A percentile compares a stretch with the other conserved stretches of the same genome.
phyloP scores from a whole-genome alignment of 2,797 vertebrate genomes.

The Acanthurus tractus region DNA sequence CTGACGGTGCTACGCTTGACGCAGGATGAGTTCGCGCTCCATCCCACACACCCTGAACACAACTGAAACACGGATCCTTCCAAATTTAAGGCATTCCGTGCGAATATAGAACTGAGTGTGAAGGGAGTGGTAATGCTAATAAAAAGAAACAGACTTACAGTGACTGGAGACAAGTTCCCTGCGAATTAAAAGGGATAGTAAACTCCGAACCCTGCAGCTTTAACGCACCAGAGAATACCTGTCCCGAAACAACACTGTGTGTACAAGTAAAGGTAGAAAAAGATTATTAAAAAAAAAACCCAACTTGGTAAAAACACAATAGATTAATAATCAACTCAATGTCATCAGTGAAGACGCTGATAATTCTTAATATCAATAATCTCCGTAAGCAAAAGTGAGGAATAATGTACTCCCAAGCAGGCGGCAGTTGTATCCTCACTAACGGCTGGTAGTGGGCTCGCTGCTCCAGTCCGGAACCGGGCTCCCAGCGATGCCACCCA shows the following conservation, averaged over 20 bases:
- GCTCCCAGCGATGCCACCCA: conserved; percentile 19
- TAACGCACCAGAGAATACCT: conserved; percentile 14
- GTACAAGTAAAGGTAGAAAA: background rate
- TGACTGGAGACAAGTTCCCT: background rate
- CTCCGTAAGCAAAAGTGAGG: background rate
- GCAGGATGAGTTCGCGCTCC: conserved; percentile 6
- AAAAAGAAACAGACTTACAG: conserved; percentile 20
- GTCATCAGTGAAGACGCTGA: background rate
- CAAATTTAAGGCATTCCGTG: background rate
- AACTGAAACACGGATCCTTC: background rate
- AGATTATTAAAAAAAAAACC: background rate
- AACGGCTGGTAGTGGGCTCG: background rate
- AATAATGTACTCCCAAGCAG: background rate
- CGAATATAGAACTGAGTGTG: background rate
- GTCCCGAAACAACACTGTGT: conserved; percentile 1
- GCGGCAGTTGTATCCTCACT: background rate
- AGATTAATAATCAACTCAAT: background rate
- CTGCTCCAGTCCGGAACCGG: conserved; percentile 12
- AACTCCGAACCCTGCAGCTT: conserved; percentile 28
- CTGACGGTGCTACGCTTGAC: background rate
- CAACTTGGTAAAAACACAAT: background rate
- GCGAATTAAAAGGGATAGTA: background rate
- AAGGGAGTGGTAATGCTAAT: background rate
- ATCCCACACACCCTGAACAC: conserved; percentile 27
- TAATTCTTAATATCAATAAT: background rate